Base-by-base conservation (phyloP, 1,140 invertebrate genomes). In the Scylla paramamosain region DNA sequence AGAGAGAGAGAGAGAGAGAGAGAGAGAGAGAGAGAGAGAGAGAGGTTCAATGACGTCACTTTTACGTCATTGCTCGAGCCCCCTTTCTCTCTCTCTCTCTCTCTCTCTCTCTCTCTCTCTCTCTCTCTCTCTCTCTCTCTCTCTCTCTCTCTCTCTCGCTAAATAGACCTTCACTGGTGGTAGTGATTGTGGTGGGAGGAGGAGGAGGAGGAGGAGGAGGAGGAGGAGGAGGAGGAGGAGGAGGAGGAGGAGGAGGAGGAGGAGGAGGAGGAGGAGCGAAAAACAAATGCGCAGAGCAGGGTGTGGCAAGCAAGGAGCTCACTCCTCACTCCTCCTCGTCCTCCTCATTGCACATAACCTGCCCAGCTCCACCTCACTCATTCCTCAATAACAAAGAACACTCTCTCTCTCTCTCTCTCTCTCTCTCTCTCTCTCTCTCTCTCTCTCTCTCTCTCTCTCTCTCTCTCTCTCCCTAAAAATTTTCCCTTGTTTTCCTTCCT, bases 41-140 rank as follows among this genome's bases (percentile, higher is more conserved):
- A 32, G 16, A 39, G 29, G 77, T 28, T 89, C 88, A 46, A 48
- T 89, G 88, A 89, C 88, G 88, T 46, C 88, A 89, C 88, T 46
- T 10, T 89, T 89, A 48, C 88, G 88, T 89, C 88, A 89, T 39
- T 45, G 45, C 32, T 16, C n/a, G 39, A 45, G 6, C 32, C n/a
- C 39, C 20, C 86, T 88, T 0, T 4, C 31, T n/a, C 45, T 10
- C 28, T 46, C 20, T n/a, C 45, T 39, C 45, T n/a, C 88, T 48
- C 88, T 28, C 14, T 28, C 45, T 45, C 39, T 7, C 25, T 89
- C 31, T 39, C 3, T n/a, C 31, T n/a, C 45, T 10, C 28, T 46
- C 20, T n/a, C 45, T 32, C 45, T 8, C 87, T 46, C 87, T 25
- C 10, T 28, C 39, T 39, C 32, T 0, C 25, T 89, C 29, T 32